A percentile compares a stretch with the other conserved stretches of the same genome.
Conservation (phyloP, 2,113 vertebrate genomes). For the Hemicordylus capensis region DNA sequence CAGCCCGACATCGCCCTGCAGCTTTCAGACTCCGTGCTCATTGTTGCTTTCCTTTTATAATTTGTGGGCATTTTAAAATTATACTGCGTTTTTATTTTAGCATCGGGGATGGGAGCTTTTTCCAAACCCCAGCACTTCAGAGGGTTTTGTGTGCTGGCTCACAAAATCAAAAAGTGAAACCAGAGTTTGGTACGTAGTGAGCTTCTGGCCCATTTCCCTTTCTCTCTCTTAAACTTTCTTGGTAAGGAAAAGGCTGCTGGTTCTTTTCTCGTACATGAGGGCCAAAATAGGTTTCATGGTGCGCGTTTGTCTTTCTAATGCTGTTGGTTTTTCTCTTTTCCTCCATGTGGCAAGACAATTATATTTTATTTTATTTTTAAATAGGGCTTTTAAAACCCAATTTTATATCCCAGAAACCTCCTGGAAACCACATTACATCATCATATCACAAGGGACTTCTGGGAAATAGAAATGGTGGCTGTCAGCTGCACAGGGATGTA, state of each 20-base stretch:
- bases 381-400: too few species aligned
- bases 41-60: neutral
- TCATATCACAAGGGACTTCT: too few species aligned
- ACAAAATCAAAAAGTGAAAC: neutral
- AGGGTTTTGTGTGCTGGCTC: neutral
- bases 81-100: neutral
- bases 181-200: neutral
- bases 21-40: neutral
- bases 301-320: neutral
- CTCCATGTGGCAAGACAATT: rapidly evolving
- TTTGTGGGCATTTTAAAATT: neutral
- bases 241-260: neutral
- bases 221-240: neutral
- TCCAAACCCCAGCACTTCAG: neutral
- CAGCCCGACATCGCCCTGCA: neutral
- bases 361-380: neutral
- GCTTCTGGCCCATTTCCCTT: neutral
- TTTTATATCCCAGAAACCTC: too few species aligned
- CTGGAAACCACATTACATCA: too few species aligned
- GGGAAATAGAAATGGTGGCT: too few species aligned
- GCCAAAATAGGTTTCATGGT: neutral
- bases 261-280: neutral
- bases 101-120: neutral
- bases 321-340: neutral
- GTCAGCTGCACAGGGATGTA: too few species aligned